Base-by-base conservation (phyloP, 2,113 vertebrate genomes). In the Mobula birostris region DNA sequence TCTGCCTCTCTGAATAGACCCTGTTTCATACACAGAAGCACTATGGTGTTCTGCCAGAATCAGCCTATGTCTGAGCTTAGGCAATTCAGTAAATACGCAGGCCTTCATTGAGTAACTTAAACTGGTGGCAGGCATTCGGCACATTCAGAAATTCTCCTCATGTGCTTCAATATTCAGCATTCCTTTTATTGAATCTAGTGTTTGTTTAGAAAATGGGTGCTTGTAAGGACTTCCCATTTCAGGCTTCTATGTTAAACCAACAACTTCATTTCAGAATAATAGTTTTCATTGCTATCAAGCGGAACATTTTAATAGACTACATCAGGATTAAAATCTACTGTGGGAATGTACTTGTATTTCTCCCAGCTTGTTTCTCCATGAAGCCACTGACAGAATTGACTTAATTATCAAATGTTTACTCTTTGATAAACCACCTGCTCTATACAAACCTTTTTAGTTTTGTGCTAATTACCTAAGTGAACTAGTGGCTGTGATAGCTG, bases 11-110 rank as follows among this genome's bases (percentile, higher is more conserved):
- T 21, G n/a, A 32, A 90, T 61, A 90, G 61, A 90, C 15, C 85
- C 61, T 32, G 61, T 68, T 90, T 90, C 85, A 90, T 90, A 66
- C n/a, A 68, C 85, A 90, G 0, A 32, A 68, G 61, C 5, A 15
- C 61, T 19, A 66, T 90, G 85, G 85, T 90, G n/a, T 90, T 68
- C 29, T 90, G 85, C 85, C 85, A 66, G 61, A 66, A 19, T 90
- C n/a, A 90, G 40, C 63, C 63, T 63, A 90, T 7, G 1, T 24
- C 21, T 66, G 85, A 32, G n/a, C n/a, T 66, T 58, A 66, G 85
- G 61, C 63, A 90, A 15, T 90, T 68, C 61, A 68, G 85, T 32
- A 66, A 90, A 66, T n/a, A 90, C 14, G 14, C 61, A 68, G n/a
- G 58, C 29, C 85, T 88, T 63, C 85, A 88, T 32, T 6, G 27